phyloP scores from a whole-genome alignment of 2,888 invertebrate species.

The Slavum lentiscoides region DNA sequence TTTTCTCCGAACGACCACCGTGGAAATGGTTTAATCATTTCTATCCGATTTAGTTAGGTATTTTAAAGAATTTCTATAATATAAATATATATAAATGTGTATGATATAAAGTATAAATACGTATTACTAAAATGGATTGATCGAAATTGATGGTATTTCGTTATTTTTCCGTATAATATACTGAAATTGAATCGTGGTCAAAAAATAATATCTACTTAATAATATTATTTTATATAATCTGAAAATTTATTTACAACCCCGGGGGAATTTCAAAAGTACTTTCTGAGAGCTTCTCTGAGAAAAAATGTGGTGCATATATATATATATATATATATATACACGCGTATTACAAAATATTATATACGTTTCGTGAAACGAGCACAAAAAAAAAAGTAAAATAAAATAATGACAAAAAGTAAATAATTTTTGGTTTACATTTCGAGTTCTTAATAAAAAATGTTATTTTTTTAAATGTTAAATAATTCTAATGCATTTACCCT shows the following conservation, averaged over 20 bases:
- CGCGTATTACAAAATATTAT: neutral
- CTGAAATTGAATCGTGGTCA: neutral
- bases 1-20: no score
- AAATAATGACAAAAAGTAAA: slow-evolving; percentile 5
- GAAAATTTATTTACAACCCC: neutral
- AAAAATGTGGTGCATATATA: neutral
- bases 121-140: neutral
- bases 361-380: neutral
- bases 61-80: no score
- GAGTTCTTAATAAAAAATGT: neutral
- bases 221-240: neutral
- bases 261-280: neutral
- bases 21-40: no score
- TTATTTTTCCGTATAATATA: no score
- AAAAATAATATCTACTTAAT: neutral
- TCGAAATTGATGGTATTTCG: no score
- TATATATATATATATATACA: neutral
- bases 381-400: slow-evolving; percentile 2
- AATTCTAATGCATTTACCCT: slow-evolving; percentile 20
- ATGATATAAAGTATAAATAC: no score
- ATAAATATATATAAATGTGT: neutral
- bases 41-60: no score
- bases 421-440: neutral
- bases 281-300: neutral
- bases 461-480: slow-evolving; percentile 16